Conservation (phyloP, 2,797 vertebrate species). For the Oreochromis mossambicus region DNA sequence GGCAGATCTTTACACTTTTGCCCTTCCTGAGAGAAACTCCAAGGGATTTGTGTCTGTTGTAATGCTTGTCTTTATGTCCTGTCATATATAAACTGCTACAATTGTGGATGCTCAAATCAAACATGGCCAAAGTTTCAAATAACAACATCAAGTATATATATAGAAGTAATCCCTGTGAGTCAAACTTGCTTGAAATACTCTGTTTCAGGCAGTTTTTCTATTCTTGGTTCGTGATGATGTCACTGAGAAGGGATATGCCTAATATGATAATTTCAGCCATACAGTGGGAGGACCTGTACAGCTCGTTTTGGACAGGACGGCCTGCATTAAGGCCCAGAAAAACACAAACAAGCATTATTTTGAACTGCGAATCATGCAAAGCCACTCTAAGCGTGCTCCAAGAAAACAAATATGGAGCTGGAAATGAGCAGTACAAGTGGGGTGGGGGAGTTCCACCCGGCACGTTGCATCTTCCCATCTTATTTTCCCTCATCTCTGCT, state of each 20-base stretch:
- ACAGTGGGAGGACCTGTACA: neutral
- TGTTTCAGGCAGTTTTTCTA: neutral
- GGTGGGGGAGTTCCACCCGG: neutral
- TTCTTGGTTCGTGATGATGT: neutral
- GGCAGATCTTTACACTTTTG: neutral
- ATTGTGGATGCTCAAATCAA: neutral
- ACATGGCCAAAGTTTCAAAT: neutral
- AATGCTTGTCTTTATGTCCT: neutral
- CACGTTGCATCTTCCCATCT: neutral
- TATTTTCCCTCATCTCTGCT: neutral
- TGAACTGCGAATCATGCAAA: neutral
- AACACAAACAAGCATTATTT: neutral
- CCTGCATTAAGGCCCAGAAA: neutral
- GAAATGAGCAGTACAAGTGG: neutral
- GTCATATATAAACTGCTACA: neutral
- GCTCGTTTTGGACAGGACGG: neutral
- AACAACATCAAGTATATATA: neutral
- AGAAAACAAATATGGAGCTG: neutral
- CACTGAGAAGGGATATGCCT: neutral
- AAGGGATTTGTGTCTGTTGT: neutral
- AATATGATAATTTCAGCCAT: neutral
- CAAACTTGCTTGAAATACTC: neutral
- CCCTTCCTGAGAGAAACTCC: neutral
- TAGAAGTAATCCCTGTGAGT: neutral
- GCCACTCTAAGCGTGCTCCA: neutral